Percentiles rank a stretch among this genome's conserved stretches.
These are phyloP conservation scores for Sycophaga agraensis DNA, from an alignment of 1,140 invertebrate genomes.

Conservation along the genomic window DNA sequence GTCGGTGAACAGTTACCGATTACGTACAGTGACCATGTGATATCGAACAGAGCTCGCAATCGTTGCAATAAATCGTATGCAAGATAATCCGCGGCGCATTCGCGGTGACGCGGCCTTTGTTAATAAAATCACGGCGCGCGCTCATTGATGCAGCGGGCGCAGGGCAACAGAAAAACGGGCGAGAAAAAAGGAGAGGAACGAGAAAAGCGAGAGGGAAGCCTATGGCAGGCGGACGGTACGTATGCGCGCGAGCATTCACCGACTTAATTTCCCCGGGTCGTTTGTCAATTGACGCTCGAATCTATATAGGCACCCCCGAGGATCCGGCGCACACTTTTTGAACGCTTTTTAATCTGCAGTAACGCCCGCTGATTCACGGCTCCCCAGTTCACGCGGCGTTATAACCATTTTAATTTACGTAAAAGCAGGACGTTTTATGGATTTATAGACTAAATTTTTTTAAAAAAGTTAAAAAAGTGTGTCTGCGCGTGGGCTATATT, in stretches of 20 bases:
- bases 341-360: constrained; percentile 21
- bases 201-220: background rate
- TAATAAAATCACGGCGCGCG: constrained; percentile 1
- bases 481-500: too few relatives aligned
- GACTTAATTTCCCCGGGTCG: constrained; percentile 21
- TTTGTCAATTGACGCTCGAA: constrained; percentile 24
- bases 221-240: too few relatives aligned
- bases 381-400: background rate
- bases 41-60: too few relatives aligned
- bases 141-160: background rate
- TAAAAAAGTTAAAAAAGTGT: too few relatives aligned
- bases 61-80: background rate
- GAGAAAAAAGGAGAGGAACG: background rate
- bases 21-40: too few relatives aligned
- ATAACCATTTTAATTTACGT: constrained; percentile 23
- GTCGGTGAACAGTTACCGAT: too few relatives aligned
- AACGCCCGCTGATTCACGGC: constrained; percentile 5
- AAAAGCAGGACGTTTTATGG: constrained; percentile 14
- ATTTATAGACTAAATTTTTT: constrained; percentile 21
- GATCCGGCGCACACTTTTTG: constrained; percentile 2
- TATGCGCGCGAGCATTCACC: background rate
- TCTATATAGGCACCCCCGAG: background rate
- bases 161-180: background rate
- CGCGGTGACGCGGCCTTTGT: background rate
- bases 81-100: background rate